Evolutionary conservation across 2,113 vertebrate genomes (phyloP).

Genomic region (Myrmecobius fasciatus): DNA sequence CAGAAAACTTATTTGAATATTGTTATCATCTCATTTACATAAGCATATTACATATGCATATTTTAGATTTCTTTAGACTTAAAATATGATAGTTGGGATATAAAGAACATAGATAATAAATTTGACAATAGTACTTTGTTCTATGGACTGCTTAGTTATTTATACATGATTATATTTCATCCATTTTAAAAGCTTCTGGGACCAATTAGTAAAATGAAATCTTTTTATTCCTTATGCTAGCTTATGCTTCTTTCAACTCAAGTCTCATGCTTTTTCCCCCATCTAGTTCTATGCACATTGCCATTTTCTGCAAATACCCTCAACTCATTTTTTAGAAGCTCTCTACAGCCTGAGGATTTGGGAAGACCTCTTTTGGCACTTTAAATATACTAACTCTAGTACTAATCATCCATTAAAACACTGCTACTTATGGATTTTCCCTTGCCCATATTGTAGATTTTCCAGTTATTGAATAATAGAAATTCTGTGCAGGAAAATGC

Average conservation of each 20-base stretch:
- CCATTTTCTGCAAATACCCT: background rate
- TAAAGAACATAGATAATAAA: background rate
- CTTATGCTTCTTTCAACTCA: background rate
- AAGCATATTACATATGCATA: background rate
- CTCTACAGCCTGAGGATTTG: background rate
- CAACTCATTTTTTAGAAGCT: background rate
- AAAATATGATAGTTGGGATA: constrained; percentile 1
- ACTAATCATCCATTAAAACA: background rate
- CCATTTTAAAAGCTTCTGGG: constrained; percentile 10
- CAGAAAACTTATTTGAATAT: background rate
- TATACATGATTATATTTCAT: constrained; percentile 24
- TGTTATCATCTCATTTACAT: background rate
- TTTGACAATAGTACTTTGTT: constrained; percentile 18
- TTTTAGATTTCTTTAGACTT: constrained; percentile 8
- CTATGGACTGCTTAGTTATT: background rate
- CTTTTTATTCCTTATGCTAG: constrained; percentile 9
- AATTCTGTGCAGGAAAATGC: background rate
- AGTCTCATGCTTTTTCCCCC: background rate
- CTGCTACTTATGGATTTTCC: background rate
- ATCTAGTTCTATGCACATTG: background rate
- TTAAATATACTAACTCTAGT: constrained; percentile 11
- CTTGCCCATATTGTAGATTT: constrained; percentile 7
- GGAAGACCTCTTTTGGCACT: background rate
- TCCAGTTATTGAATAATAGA: background rate
- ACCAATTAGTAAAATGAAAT: constrained; percentile 35